Base-by-base conservation (phyloP, 2,888 invertebrate species). In the Hydrotaea cyrtoneurina region DNA sequence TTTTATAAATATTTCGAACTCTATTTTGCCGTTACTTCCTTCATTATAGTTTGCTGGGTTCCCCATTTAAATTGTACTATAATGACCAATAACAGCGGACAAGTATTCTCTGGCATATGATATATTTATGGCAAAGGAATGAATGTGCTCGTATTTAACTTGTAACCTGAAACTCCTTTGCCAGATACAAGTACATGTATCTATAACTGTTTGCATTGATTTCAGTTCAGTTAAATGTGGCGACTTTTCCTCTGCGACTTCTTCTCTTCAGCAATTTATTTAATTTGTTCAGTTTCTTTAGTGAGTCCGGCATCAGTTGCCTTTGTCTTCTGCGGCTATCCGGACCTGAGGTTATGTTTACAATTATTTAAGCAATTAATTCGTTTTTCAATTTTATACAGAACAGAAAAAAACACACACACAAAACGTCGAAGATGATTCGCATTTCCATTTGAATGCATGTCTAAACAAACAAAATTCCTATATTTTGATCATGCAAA, bases 291-390 rank as follows among this genome's bases (percentile, higher is more conserved):
- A 19, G 66, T 66, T 39, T 39, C 39, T 69, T 69, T 15, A 21
- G n/a, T 4, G 69, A 46, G 69, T 19, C 21, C 19, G 5, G 10
- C 17, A 10, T 64, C 13, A 36, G 11, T 66, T 8, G 1, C 26
- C 46, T 31, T 31, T 26, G 31, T 62, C 31, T 62, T 8, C 31
- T 62, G 62, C 11, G 46, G 46, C 46, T 39, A 13, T n/a, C 23
- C 11, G 46, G 53, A 19, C 80, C 74, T 59, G 80, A 74, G 83
- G 80, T 71, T 43, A 17, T 71, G 43, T 83, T 83, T 74, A 83
- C 72, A 80, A 80, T 78, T 71, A 80, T 80, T 78, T 78, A 77
- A 83, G 62, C 83, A 80, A 83, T 83, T 83, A 80, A 83, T 80
- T 80, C 55, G 80, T 71, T 66, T 80, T 83, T 83, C 74, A 83